A percentile compares a stretch with the other conserved stretches of the same genome.
Evolutionary conservation across 2,113 vertebrate species (phyloP).

Genomic region (Salvelinus namaycush): DNA sequence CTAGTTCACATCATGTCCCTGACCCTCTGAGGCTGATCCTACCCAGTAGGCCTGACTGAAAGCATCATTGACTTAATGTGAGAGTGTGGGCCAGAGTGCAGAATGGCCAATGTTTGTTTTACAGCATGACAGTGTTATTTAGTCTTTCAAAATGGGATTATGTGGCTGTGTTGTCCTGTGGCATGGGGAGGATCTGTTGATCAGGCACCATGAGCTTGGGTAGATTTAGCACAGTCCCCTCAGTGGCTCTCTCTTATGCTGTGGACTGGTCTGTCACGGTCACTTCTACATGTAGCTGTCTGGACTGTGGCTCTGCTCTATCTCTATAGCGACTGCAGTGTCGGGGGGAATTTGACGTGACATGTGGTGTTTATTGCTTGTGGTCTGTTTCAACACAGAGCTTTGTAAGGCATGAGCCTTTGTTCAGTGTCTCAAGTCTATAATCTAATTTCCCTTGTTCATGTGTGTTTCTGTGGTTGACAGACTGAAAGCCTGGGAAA

Average conservation of each 20-base stretch:
- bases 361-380: too few species aligned
- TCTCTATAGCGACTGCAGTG: background rate
- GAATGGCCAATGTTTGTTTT: background rate
- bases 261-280: slow-evolving; percentile 1
- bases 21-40: too few species aligned
- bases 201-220: slow-evolving; percentile 16
- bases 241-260: background rate
- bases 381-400: background rate
- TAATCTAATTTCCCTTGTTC: too few species aligned
- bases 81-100: too few species aligned
- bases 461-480: too few species aligned
- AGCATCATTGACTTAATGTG: too few species aligned
- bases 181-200: slow-evolving; percentile 17
- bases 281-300: slow-evolving; percentile 2
- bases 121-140: slow-evolving; percentile 59
- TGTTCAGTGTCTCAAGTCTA: background rate
- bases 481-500: too few species aligned
- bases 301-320: slow-evolving; percentile 2
- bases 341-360: background rate
- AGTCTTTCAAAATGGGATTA: slow-evolving; percentile 65
- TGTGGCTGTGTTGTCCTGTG: slow-evolving; percentile 33
- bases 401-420: background rate
- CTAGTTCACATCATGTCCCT: too few species aligned
- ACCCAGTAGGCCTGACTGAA: too few species aligned
- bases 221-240: background rate